phyloP scores from a whole-genome alignment of 2,113 vertebrate species.

The Istiophorus platypterus region DNA sequence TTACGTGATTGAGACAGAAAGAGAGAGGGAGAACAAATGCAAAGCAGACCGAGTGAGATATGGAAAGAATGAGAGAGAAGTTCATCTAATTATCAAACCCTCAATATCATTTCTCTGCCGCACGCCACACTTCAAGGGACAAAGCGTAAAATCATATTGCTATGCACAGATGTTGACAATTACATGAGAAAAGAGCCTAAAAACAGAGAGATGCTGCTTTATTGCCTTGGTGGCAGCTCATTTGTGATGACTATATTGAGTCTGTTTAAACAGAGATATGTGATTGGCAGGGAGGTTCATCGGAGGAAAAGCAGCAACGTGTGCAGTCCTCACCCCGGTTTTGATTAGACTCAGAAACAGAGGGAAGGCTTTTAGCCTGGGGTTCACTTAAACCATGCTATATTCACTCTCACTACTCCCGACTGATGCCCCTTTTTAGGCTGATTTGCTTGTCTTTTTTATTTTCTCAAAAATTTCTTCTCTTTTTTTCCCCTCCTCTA shows the following conservation, averaged over 20 bases:
- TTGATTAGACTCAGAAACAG: not conserved
- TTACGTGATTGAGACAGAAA: conserved; percentile 48
- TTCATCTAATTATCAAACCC: conserved; percentile 69
- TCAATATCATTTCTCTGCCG: conserved; percentile 43
- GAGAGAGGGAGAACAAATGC: conserved; percentile 52
- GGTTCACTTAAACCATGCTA: conserved; percentile 16
- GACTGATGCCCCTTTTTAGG: not conserved
- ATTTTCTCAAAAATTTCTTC: not conserved
- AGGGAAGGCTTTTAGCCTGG: not conserved
- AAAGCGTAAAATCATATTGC: conserved; percentile 61
- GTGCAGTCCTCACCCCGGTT: conserved; percentile 33
- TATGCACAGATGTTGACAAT: conserved; percentile 60
- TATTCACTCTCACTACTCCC: not conserved
- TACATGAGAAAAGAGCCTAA: conserved; percentile 51
- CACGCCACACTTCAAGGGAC: conserved; percentile 62
- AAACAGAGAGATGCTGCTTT: conserved; percentile 16
- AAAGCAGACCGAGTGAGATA: conserved; percentile 48
- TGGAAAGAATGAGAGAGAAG: conserved; percentile 37
- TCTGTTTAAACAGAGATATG: not conserved
- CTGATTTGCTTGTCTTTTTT: not conserved
- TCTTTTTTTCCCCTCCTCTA: not conserved
- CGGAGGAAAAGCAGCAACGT: not conserved
- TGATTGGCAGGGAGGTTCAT: conserved; percentile 6
- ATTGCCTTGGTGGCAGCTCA: conserved; percentile 15
- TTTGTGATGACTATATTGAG: conserved; percentile 30